These are phyloP conservation scores for Mus caroli DNA, from an alignment of 2,797 vertebrate species.

Conservation along the genomic window DNA sequence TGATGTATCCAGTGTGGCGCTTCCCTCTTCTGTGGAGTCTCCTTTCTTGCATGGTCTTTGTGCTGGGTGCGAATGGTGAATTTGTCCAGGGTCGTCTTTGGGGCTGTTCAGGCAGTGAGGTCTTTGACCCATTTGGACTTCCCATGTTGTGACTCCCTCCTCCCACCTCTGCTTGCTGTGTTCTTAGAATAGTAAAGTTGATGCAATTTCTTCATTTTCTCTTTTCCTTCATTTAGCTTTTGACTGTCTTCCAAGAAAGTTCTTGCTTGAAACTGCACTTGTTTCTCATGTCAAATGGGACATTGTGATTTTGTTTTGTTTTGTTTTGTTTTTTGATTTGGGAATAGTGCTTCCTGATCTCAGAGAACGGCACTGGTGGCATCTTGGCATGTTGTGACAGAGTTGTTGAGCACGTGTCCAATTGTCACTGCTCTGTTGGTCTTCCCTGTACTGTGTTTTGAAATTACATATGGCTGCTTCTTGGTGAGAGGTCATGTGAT, in stretches of 20 bases:
- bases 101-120: neutral
- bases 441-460: constrained; percentile 44
- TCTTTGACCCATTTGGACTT: neutral
- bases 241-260: constrained; percentile 17
- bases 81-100: neutral
- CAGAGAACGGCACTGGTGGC: neutral
- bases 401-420: neutral
- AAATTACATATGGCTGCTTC: constrained; percentile 8
- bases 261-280: neutral
- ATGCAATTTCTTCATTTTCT: neutral
- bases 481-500: constrained; percentile 2
- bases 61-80: neutral
- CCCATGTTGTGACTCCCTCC: neutral
- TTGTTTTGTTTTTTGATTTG: neutral
- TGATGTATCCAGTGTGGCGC: neutral
- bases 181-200: neutral
- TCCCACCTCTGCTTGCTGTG: neutral
- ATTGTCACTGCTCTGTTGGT: neutral
- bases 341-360: neutral
- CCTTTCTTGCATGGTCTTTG: neutral
- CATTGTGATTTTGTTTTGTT: neutral
- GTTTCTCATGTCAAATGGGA: constrained; percentile 12
- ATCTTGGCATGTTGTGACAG: neutral
- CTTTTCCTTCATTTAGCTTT: neutral
- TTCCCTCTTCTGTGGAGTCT: too few relatives aligned